Percentiles rank a stretch among this genome's conserved stretches.
These are phyloP conservation scores for Pseudochaenichthys georgianus DNA, from an alignment of 2,797 vertebrate species.

Conservation along the genomic window DNA sequence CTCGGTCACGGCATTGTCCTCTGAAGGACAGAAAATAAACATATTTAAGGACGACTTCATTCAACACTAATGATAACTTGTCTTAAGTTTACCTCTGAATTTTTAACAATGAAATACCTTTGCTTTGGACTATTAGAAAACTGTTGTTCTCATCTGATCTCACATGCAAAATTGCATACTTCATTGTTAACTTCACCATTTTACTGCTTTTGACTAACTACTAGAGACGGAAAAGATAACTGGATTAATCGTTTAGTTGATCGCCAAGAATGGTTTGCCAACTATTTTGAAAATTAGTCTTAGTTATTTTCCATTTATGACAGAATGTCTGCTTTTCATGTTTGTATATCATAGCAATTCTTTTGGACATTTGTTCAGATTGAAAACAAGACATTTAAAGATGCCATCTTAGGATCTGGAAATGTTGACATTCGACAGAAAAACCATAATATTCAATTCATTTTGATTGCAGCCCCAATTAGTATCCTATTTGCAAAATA, in stretches of 20 bases:
- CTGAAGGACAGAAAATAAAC: slow-evolving; percentile 50
- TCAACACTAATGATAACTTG: neutral
- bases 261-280: neutral
- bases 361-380: too few relatives aligned
- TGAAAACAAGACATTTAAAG: neutral
- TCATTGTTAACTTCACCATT: too few relatives aligned
- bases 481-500: slow-evolving; percentile 3
- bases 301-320: neutral
- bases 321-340: neutral
- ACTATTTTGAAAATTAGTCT: slow-evolving; percentile 1
- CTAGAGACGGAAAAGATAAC: neutral
- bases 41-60: neutral
- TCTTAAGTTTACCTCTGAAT: neutral
- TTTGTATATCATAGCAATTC: too few relatives aligned
- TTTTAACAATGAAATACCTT: slow-evolving; percentile 1
- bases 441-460: neutral
- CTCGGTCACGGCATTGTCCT: slow-evolving; percentile 77
- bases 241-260: neutral
- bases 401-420: neutral
- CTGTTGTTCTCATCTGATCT: too few relatives aligned
- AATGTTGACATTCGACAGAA: neutral
- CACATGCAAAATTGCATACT: too few relatives aligned
- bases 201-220: too few relatives aligned
- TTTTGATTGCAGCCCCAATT: neutral
- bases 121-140: neutral